These are phyloP conservation scores for Hybos culiciformis DNA, from an alignment of 2,888 invertebrate genomes.

Conservation along the genomic window DNA sequence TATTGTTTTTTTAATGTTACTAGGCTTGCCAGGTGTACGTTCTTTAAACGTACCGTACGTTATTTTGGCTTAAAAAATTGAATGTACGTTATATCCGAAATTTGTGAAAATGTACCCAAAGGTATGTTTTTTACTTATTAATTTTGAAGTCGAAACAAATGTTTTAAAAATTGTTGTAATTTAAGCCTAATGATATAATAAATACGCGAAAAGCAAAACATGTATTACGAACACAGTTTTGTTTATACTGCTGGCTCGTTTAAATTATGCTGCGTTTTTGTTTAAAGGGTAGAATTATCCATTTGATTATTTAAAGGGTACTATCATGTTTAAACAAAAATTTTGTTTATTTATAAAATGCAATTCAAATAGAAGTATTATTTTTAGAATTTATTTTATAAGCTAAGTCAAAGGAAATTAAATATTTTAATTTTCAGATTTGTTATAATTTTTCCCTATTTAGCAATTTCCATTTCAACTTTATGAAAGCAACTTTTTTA, in stretches of 20 bases:
- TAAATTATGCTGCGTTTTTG: not conserved
- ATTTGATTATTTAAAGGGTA: not conserved
- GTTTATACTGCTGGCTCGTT: no score
- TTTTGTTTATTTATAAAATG: not conserved
- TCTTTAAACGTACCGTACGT: no score
- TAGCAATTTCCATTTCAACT: no score
- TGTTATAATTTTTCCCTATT: conserved; percentile 1
- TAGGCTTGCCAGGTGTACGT: conserved; percentile 1
- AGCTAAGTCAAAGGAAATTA: no score
- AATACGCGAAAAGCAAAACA: not conserved
- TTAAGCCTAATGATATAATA: not conserved
- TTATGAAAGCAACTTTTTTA: not conserved
- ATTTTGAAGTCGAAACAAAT: not conserved
- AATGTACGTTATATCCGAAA: conserved; percentile 1
- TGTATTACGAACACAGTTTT: not conserved
- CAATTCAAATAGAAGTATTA: not conserved
- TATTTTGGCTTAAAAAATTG: not conserved
- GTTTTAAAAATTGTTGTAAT: not conserved
- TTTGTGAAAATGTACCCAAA: not conserved
- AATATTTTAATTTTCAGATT: not conserved
- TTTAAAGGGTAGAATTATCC: not conserved
- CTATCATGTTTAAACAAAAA: not conserved
- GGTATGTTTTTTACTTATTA: not conserved
- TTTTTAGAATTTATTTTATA: not conserved
- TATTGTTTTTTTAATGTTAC: no score